These are phyloP conservation scores for Anguilla obscura DNA, from an alignment of 2,797 vertebrate genomes.

Conservation along the genomic window DNA sequence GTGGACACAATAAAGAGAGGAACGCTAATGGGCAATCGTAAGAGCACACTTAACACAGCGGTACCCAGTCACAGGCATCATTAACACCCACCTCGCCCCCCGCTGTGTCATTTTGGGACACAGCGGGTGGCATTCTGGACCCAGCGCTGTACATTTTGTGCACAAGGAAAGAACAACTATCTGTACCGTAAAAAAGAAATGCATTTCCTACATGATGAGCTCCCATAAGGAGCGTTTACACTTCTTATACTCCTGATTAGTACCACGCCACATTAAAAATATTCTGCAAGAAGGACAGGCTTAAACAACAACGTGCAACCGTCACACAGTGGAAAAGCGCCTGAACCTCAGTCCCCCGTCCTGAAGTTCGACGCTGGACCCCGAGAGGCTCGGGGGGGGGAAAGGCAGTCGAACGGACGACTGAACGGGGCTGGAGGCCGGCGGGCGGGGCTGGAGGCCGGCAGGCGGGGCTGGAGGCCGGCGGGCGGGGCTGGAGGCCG, in stretches of 20 bases:
- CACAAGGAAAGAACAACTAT: background rate
- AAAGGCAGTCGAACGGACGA: background rate
- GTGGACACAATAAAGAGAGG: background rate
- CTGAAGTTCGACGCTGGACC: background rate
- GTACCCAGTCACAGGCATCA: background rate
- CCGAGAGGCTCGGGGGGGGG: too few relatives aligned
- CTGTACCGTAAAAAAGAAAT: background rate
- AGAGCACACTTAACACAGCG: background rate
- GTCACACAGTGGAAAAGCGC: background rate
- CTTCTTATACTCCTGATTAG: background rate
- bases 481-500: too few relatives aligned
- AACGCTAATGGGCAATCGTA: background rate
- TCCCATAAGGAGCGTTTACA: background rate
- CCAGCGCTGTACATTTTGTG: background rate
- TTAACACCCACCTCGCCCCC: background rate
- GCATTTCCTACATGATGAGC: background rate
- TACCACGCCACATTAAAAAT: background rate
- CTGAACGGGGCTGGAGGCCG: background rate
- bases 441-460: background rate
- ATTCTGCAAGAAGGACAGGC: background rate
- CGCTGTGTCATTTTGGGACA: background rate
- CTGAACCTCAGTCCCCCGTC: background rate
- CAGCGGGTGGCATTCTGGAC: background rate
- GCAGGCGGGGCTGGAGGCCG: too few relatives aligned
- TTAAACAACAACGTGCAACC: background rate